Percentiles rank a stretch among this genome's conserved stretches.
These are phyloP conservation scores for Prunella strophiata DNA, from an alignment of 2,797 vertebrate genomes.

Conservation along the genomic window DNA sequence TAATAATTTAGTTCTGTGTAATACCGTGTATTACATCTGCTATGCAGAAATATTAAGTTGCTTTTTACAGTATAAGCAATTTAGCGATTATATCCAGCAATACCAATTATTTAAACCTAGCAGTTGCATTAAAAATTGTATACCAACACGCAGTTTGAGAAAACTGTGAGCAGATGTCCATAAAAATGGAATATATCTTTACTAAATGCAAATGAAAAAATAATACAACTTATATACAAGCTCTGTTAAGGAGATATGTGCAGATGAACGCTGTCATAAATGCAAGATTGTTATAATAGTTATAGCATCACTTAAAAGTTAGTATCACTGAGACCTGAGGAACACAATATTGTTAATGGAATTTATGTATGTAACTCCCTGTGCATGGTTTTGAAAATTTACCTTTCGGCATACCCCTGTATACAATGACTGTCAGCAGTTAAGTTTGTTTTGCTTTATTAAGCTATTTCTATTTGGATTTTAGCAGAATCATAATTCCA, in stretches of 20 bases:
- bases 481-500: conserved; percentile 36
- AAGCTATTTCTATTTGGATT: conserved; percentile 53
- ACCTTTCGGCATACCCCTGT: conserved; percentile 49
- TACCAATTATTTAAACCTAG: conserved; percentile 74
- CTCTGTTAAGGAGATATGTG: conserved; percentile 39
- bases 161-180: conserved; percentile 59
- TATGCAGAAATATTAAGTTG: conserved; percentile 75
- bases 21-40: conserved; percentile 74
- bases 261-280: conserved; percentile 59
- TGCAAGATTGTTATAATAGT: conserved; percentile 55
- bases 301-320: conserved; percentile 69
- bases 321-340: conserved; percentile 56
- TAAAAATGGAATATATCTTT: conserved; percentile 65
- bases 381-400: conserved; percentile 58
- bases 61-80: conserved; percentile 70
- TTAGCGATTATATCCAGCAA: conserved; percentile 69
- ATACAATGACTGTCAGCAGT: conserved; percentile 2
- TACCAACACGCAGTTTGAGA: conserved; percentile 34
- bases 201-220: conserved; percentile 55
- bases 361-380: conserved; percentile 61
- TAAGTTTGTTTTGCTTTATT: conserved; percentile 60
- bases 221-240: conserved; percentile 38
- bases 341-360: conserved; percentile 62
- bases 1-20: conserved; percentile 76
- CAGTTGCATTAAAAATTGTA: conserved; percentile 64